Evolutionary conservation across 1,140 invertebrate genomes (phyloP), one percentile per base, ranked within the genome.

Genomic region (Caerostris darwini): DNA sequence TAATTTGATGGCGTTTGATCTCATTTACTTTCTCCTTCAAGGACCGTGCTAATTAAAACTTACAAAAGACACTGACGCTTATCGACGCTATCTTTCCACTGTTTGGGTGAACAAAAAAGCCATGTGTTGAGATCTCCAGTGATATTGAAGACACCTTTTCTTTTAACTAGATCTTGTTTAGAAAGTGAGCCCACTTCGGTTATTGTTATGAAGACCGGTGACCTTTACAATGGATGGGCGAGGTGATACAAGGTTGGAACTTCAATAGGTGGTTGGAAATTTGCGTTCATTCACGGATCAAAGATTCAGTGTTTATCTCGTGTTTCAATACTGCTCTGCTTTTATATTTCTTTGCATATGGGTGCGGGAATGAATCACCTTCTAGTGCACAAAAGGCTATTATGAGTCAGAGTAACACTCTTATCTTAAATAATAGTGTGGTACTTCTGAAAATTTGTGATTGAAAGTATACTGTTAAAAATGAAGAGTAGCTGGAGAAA

Each of bases 11-110:
- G 71, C 59, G 91, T 82, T 86, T 92, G 82, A 92, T 92, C 91
- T 86, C 82, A 56, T 86, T 86, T 92, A 92, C 91, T 92, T 92
- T 92, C 91, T n/a, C 81, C 91, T 86, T 83, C 83, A 69, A 92
- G 77, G 82, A n/a, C 61, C 61, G 91, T 71, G 64, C 91, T 71
- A 92, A 92, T 92, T 92, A 92, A 92, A 92, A 86, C 19, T 59
- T n/a, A 92, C 90, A 92, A 92, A 92, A 92, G 82, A 92, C 12
- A 19, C 12, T 50, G 58, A 19, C 59, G 67, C 64, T 92, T 92
- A 92, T 92, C 82, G 58, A 50, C 14, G 4, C 56, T 67, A 92
- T 92, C 91, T 92, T 92, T 92, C 82, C 91, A 86, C 58, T 56
- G 19, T n/a, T 67, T 86, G 91, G 61, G 71, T 50, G 58, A 83